Base-by-base conservation (phyloP, 1,140 invertebrate species). In the Gonioctena quinquepunctata region DNA sequence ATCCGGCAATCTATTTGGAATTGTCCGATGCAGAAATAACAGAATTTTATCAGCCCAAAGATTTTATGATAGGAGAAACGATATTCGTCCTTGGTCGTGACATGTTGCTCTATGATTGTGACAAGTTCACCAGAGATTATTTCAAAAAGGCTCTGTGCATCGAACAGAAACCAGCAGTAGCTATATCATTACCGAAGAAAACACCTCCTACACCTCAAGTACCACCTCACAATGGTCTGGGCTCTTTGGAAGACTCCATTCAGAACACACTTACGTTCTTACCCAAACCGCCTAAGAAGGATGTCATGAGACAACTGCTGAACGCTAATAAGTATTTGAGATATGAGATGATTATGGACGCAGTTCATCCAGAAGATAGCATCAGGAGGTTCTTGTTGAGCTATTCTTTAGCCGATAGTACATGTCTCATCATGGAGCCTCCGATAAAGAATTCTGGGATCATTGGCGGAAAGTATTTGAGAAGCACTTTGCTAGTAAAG, bases 81-180 rank as follows among this genome's bases (percentile, higher is more conserved):
- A 83, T 92, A 33, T 89, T 87, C 76, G 85, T 93, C 19, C 86
- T 91, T 48, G 90, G 89, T 3, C 85, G 90, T 8, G 85, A 88
- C 27, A 92, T 96, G 81, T 83, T 94, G 1, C 81, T 96, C 2
- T 91, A 89, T 70, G 92, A 95, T 79, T 94, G 92, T 76, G 94
- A 95, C 77, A 76, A 86, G 6, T 94, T 92, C 78, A 96, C 94
- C 0, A 88, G 93, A 77, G 89, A 88, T 67, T 96, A 93, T 80
- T 84, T 76, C 60, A 78, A 27, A 26, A 81, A 78, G 56, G 78
- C 80, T 6, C 52, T 83, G 6, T 78, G 79, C 56, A 78, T 78
- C 2, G 76, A 80, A 70, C 83, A 84, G 67, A 75, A 70, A 67
- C 74, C 78, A 1, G 54, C 78, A 5, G 79, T 83, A 23, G 60